These are phyloP conservation scores for Exaiptasia diaphana DNA, from an alignment of 64 coral and sea anemone genomes.

Conservation along the genomic window DNA sequence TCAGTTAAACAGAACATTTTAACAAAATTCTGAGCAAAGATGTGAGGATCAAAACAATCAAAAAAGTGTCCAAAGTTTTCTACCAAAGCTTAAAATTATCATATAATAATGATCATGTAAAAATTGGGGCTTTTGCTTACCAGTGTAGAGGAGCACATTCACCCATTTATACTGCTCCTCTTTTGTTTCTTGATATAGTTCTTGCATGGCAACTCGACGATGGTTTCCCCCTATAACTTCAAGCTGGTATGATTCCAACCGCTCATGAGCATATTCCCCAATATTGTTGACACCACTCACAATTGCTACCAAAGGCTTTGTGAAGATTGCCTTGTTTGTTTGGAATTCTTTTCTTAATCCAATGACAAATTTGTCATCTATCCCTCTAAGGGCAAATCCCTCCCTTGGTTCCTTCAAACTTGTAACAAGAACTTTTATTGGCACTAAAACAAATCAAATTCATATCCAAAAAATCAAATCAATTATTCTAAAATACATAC, in stretches of 20 bases:
- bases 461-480: too few species aligned
- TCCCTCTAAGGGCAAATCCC: neutral
- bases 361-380: conserved; percentile 3
- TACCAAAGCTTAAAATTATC: neutral
- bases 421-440: neutral
- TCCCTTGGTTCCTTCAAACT: conserved; percentile 5
- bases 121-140: neutral
- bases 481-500: too few species aligned
- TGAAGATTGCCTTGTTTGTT: neutral
- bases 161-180: neutral
- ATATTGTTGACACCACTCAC: neutral
- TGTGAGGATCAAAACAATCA: neutral
- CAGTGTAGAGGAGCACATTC: neutral
- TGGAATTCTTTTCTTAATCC: neutral
- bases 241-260: neutral
- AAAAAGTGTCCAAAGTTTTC: neutral
- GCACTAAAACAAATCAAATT: too few species aligned
- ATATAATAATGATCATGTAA: neutral
- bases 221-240: conserved; percentile 44
- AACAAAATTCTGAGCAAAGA: neutral
- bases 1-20: neutral
- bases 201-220: neutral
- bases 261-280: neutral
- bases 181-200: neutral
- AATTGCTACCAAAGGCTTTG: conserved; percentile 15